phyloP scores from a whole-genome alignment of 2,888 invertebrate species.

The Sphinx pinastri region DNA sequence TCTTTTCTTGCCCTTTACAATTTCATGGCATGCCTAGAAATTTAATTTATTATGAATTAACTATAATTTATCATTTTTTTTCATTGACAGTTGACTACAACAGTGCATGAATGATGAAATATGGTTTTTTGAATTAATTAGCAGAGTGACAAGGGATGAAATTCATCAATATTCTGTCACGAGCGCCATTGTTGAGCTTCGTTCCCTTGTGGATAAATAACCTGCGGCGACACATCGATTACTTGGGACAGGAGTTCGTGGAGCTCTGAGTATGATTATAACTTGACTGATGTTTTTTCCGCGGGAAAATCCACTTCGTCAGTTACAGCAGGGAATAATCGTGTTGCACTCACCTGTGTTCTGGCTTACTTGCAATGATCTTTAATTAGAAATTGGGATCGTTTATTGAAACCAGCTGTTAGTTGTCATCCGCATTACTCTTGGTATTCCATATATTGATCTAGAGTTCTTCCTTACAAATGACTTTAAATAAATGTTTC shows the following conservation, averaged over 20 bases:
- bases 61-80: conserved; percentile 9
- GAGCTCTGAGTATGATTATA: neutral
- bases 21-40: neutral
- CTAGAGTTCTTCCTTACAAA: too few species aligned
- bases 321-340: too few species aligned
- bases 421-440: too few species aligned
- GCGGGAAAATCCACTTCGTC: too few species aligned
- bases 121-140: conserved; percentile 1
- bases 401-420: too few species aligned
- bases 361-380: too few species aligned
- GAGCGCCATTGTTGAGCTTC: neutral
- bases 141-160: neutral
- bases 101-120: neutral
- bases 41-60: neutral
- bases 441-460: too few species aligned
- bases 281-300: too few species aligned
- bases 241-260: neutral
- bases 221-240: neutral
- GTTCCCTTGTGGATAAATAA: neutral
- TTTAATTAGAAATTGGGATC: too few species aligned
- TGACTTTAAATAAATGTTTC: too few species aligned
- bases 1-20: neutral
- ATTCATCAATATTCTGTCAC: neutral
- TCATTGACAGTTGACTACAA: neutral
- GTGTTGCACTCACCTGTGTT: too few species aligned